phyloP scores from a whole-genome alignment of 2,113 vertebrate genomes.

The Meleagris gallopavo region DNA sequence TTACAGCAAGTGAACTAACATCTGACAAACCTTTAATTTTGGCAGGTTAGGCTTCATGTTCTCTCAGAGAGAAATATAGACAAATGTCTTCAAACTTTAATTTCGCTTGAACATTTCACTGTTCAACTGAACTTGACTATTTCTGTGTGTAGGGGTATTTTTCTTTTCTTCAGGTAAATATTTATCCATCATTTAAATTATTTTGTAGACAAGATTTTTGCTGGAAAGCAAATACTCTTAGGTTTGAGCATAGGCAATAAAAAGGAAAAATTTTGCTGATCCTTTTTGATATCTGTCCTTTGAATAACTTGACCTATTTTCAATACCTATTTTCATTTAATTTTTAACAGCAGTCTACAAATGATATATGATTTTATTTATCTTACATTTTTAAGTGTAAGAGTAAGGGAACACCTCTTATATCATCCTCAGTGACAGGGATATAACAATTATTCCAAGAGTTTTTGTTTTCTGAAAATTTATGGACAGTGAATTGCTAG shows the following conservation, averaged over 20 bases:
- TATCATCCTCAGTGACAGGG: background rate
- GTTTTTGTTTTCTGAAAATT: background rate
- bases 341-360: background rate
- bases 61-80: slow-evolving; percentile 56
- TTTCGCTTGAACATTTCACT: background rate
- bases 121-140: background rate
- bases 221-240: slow-evolving; percentile 18
- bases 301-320: slow-evolving; percentile 68
- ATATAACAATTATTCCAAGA: background rate
- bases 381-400: background rate
- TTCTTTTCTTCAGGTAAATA: slow-evolving; percentile 16
- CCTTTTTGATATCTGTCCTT: slow-evolving; percentile 31
- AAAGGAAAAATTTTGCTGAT: slow-evolving; percentile 62
- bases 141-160: background rate
- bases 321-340: slow-evolving; percentile 26
- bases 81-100: slow-evolving; percentile 38
- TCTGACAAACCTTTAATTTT: slow-evolving; percentile 69
- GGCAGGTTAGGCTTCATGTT: slow-evolving; percentile 36
- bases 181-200: background rate
- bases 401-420: background rate
- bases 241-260: slow-evolving; percentile 29
- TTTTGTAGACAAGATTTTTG: slow-evolving; percentile 2
- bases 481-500: background rate
- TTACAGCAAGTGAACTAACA: slow-evolving; percentile 51
- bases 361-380: slow-evolving; percentile 49